Evolutionary conservation across 2,888 invertebrate species (phyloP), one percentile per base, ranked within the genome.

Genomic region (Eupithecia tripunctaria): DNA sequence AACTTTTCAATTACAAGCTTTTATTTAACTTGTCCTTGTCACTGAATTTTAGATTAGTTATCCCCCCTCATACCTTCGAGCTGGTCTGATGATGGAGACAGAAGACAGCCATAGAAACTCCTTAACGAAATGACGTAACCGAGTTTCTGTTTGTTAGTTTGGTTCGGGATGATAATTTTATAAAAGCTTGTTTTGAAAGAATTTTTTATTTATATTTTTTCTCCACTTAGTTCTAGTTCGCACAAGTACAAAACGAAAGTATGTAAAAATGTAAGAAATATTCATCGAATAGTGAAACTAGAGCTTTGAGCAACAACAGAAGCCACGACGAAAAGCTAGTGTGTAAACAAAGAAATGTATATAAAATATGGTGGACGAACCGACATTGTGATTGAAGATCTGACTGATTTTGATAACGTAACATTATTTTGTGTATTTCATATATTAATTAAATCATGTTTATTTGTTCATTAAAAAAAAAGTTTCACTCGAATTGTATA

Each of bases 391-490:
- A 14, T 25, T 56, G 25, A 25, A 56, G 56, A 56, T 56, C 56
- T 56, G 56, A 56, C 25, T 21, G 56, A 78, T 84, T 85, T 85
- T 85, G 81, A 84, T 85, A 84, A 82, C 76, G 25, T 25, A 56
- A 56, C 56, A 56, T 51, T 21, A 51, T 56, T 56, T 56, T 25
- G 12, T 56, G 56, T 25, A 56, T 56, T 25, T 25, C 56, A 25
- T 25, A 56, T 56, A 25, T 56, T 56, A 25, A 25, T 56, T 56
- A 25, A 51, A 56, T 56, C 56, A 56, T 56, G 56, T 21, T 56
- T 56, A 10, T 25, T 21, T 25, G 25, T 56, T 56, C 47, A 12
- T 14, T 25, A 25, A 25, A 0, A 25, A n/a, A 51, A 51, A 12
- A 51, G 12, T 8, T 47, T n/a, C n/a, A 8, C 12, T 56, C 21